Base-by-base conservation (phyloP, 1,140 invertebrate genomes). In the Conus betulinus region DNA sequence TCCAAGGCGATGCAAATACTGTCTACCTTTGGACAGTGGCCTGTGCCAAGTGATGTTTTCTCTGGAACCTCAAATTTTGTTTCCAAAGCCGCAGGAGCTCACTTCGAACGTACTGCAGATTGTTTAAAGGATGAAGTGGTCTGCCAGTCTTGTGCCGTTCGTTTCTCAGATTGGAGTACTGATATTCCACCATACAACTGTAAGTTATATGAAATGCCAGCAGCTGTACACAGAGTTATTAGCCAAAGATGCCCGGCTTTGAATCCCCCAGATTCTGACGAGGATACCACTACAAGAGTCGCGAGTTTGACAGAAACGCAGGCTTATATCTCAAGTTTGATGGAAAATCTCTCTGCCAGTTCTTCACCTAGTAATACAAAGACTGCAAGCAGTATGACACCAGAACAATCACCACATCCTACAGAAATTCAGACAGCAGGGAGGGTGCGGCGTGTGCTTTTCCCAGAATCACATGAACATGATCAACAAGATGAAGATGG, bases 21-120 rank as follows among this genome's bases (percentile, higher is more conserved):
- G 79, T 81, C 79, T 13, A 53, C 79, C 51, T 81, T 81, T 81
- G 79, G 52, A 53, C 8, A 53, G 51, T 81, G 79, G 79, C 79
- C 79, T 15, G 53, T 81, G 39, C 79, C 79, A 51, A 81, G 79
- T 81, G 79, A 81, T 81, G 13, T 51, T 53, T 81, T 51, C 51
- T 81, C 79, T 81, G 79, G 51, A 51, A 53, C 23, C 51, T 15
- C 51, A 0, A 81, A 53, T 51, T 81, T 81, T 81, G 79, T 20
- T 53, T 53, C 51, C 51, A 81, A 81, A 81, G 79, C 79, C 53
- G 79, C 79, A 52, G 79, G 17, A 53, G 79, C 79, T 53, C 51
- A 81, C 20, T 81, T 52, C 5, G 79, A 81, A 81, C 79, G 79
- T 81, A 53, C 79, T 17, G 39, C 79, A 5, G 79, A 81, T 10